A percentile compares a stretch with the other conserved stretches of the same genome.
phyloP scores from a whole-genome alignment of 1,140 invertebrate species.

The Gryon sp. region DNA sequence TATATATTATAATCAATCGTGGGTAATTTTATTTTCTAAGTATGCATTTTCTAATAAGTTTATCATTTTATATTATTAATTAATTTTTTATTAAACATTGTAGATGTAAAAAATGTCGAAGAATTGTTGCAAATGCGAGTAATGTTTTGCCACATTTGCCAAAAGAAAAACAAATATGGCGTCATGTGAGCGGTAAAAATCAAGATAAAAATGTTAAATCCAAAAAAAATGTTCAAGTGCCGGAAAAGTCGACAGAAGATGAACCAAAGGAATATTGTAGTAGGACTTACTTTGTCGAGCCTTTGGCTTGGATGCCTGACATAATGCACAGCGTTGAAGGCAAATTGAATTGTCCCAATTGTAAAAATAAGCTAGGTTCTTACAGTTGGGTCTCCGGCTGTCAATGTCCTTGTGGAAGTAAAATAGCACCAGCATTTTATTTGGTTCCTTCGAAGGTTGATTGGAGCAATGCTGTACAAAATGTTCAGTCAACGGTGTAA shows the following conservation, averaged over 20 bases:
- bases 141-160: slow-evolving; percentile 87
- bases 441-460: slow-evolving; percentile 92
- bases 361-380: slow-evolving; percentile 87
- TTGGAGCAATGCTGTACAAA: slow-evolving; percentile 91
- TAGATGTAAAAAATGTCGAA: slow-evolving; percentile 86
- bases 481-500: slow-evolving; percentile 89
- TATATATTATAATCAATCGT: no score
- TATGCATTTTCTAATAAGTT: no score
- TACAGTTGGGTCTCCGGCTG: slow-evolving; percentile 90
- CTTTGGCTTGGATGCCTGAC: slow-evolving; percentile 89
- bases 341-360: slow-evolving; percentile 91
- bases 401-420: slow-evolving; percentile 90
- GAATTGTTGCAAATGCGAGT: slow-evolving; percentile 87
- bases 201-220: slow-evolving; percentile 61
- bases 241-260: slow-evolving; percentile 70
- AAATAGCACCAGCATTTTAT: slow-evolving; percentile 92
- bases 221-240: slow-evolving; percentile 57
- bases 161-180: slow-evolving; percentile 79
- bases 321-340: slow-evolving; percentile 85
- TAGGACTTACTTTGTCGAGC: slow-evolving; percentile 89
- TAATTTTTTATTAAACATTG: slow-evolving; percentile 7
- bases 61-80: not conserved
- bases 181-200: slow-evolving; percentile 72
- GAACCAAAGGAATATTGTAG: slow-evolving; percentile 80
- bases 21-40: no score